These are phyloP conservation scores for Globodera ellingtonae DNA, from an alignment of 1,140 invertebrate genomes.

Conservation along the genomic window DNA sequence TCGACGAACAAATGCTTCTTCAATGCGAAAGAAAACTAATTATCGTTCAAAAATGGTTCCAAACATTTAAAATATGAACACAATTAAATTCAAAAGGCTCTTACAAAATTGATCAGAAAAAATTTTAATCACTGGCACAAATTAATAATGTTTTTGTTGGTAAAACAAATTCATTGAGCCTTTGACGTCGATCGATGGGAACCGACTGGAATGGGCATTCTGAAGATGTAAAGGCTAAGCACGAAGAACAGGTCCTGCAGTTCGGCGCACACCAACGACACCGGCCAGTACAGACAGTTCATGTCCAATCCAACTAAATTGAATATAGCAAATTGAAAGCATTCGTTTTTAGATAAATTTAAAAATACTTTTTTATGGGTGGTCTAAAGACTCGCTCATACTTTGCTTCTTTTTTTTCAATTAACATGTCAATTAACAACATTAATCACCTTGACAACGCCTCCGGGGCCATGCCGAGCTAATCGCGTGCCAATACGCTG, in stretches of 20 bases:
- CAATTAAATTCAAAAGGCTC: no score
- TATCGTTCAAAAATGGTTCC: no score
- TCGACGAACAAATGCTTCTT: no score
- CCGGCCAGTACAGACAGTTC: slow-evolving; percentile 4
- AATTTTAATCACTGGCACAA: no score
- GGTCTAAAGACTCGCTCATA: no score
- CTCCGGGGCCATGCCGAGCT: slow-evolving; percentile 17
- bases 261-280: slow-evolving; percentile 11
- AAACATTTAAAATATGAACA: no score
- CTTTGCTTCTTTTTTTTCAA: no score
- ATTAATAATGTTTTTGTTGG: background rate
- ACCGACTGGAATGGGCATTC: background rate
- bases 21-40: no score
- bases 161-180: background rate
- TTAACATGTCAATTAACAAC: no score
- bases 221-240: background rate
- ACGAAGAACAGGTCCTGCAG: slow-evolving; percentile 21
- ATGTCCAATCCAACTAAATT: slow-evolving; percentile 16
- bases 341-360: no score
- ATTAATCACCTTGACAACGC: slow-evolving; percentile 13
- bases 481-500: slow-evolving; percentile 28
- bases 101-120: no score
- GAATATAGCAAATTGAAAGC: background rate
- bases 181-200: background rate
- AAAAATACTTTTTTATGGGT: no score